Conservation (phyloP, 2,113 vertebrate genomes). For the Anguilla rostrata region DNA sequence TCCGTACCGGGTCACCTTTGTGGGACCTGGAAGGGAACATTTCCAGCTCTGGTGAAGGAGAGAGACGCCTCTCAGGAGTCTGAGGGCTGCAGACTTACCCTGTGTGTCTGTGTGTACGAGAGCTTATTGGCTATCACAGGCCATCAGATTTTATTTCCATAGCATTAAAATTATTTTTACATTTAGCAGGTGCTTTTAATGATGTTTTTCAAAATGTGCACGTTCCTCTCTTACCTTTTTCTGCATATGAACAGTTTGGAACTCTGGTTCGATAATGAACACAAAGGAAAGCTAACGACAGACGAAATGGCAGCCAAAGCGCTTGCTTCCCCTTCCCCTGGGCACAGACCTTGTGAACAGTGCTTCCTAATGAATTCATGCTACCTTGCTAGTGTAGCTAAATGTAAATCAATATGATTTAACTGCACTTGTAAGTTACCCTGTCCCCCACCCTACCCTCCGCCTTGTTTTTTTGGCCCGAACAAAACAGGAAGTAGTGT, state of each 20-base stretch:
- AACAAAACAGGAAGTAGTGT: neutral
- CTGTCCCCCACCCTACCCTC: neutral
- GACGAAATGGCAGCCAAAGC: neutral
- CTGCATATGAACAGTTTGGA: too few species aligned
- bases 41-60: neutral
- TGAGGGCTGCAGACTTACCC: too few species aligned
- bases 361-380: neutral
- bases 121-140: too few species aligned
- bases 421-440: too few species aligned
- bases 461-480: neutral
- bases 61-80: neutral
- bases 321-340: neutral
- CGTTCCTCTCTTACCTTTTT: too few species aligned
- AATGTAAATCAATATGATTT: neutral
- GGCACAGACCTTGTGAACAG: neutral
- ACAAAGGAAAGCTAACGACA: neutral
- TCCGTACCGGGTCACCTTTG: neutral
- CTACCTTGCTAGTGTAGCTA: neutral
- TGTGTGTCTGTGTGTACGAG: neutral
- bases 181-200: too few species aligned
- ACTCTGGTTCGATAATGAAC: neutral
- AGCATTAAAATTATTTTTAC: too few species aligned
- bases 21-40: neutral
- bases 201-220: too few species aligned
- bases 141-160: too few species aligned